phyloP scores from a whole-genome alignment of 2,888 invertebrate species.

The Caenorhabditis sp. region DNA sequence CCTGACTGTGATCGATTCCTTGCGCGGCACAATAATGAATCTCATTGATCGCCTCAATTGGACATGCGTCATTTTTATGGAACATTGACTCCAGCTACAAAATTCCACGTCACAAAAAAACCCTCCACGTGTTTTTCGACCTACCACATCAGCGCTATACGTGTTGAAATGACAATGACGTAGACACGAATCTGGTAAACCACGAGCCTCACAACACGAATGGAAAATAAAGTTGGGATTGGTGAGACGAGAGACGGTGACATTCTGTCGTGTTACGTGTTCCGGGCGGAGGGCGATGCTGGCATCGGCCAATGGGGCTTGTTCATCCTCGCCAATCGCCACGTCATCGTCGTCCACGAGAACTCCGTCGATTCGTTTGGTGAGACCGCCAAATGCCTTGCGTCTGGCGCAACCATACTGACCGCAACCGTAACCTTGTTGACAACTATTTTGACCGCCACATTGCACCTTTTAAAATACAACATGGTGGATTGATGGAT shows the following conservation, averaged over 20 bases:
- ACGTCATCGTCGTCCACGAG: conserved; percentile 41
- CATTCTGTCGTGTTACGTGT: conserved; percentile 1
- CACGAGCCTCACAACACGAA: conserved; percentile 47
- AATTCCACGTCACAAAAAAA: background rate
- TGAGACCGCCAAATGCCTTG: conserved; percentile 41
- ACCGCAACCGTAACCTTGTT: conserved; percentile 48
- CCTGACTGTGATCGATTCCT: conserved; percentile 51
- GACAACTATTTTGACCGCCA: conserved; percentile 26
- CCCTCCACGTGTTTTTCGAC: background rate
- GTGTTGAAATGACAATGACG: conserved; percentile 49
- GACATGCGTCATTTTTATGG: conserved; percentile 55
- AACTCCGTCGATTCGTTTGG: conserved; percentile 44
- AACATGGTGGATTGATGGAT: too few species aligned
- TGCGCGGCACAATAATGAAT: conserved; percentile 64
- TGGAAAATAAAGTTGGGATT: conserved; percentile 54
- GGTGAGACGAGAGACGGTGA: conserved; percentile 17
- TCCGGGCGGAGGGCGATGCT: conserved; percentile 19
- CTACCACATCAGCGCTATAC: conserved; percentile 34
- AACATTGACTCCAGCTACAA: conserved; percentile 62
- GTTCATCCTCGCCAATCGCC: conserved; percentile 21
- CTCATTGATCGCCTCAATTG: conserved; percentile 61
- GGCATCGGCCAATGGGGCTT: conserved; percentile 33
- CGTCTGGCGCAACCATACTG: conserved; percentile 48
- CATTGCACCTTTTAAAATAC: conserved; percentile 24
- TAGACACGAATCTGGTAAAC: conserved; percentile 46